Percentiles rank a stretch among this genome's conserved stretches.
phyloP scores from a whole-genome alignment of 2,888 invertebrate species.

The Melieria omissa region DNA sequence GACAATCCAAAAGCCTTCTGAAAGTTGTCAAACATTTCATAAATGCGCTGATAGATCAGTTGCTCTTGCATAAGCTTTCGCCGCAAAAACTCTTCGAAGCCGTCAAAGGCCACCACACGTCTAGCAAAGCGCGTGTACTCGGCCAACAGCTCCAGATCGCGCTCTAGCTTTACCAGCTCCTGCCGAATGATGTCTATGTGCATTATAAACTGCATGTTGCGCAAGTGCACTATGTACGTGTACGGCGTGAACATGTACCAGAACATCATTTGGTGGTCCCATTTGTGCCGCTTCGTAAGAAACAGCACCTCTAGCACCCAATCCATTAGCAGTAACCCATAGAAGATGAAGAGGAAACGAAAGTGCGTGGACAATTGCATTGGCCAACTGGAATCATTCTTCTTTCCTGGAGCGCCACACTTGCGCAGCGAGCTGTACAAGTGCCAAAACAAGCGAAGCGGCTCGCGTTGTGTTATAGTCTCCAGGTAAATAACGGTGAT shows the following conservation, averaged over 20 bases:
- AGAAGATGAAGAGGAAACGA: constrained; percentile 49
- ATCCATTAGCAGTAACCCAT: constrained; percentile 42
- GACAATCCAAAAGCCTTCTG: constrained; percentile 53
- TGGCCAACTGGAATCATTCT: constrained; percentile 13
- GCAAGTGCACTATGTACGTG: constrained; percentile 45
- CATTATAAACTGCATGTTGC: constrained; percentile 57
- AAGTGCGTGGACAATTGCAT: constrained; percentile 42
- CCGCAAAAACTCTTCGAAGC: constrained; percentile 54
- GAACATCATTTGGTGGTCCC: constrained; percentile 48
- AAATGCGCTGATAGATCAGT: constrained; percentile 50
- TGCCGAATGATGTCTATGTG: constrained; percentile 56
- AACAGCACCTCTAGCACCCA: constrained; percentile 30
- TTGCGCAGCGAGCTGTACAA: constrained; percentile 26
- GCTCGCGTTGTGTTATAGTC: constrained; percentile 42
- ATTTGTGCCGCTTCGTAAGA: constrained; percentile 16
- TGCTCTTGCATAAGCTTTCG: constrained; percentile 54
- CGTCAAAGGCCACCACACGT: constrained; percentile 46
- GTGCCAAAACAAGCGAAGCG: constrained; percentile 50
- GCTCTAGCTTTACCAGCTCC: constrained; percentile 51
- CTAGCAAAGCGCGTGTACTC: constrained; percentile 54
- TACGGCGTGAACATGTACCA: constrained; percentile 55
- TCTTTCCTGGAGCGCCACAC: background rate
- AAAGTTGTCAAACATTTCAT: constrained; percentile 52
- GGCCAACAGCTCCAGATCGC: constrained; percentile 51
- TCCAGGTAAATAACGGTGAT: constrained; percentile 52